A percentile compares a stretch with the other conserved stretches of the same genome.
Evolutionary conservation across 2,797 vertebrate genomes (phyloP).

Genomic region (Fundulus diaphanus): DNA sequence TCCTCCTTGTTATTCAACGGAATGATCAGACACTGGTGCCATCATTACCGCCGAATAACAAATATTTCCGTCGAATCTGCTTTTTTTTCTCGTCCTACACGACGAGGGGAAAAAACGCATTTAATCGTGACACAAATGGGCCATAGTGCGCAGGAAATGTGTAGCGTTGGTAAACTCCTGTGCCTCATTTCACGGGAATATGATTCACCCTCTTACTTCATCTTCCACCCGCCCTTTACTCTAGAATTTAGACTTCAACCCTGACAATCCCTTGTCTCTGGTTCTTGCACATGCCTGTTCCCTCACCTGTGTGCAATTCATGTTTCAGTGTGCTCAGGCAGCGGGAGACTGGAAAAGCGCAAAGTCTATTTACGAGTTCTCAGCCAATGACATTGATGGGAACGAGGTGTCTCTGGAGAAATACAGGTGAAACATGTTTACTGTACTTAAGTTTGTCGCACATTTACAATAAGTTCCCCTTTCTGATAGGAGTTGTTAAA

Average conservation of each 20-base stretch:
- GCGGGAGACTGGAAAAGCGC: conserved; percentile 84
- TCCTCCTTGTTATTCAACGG: background rate
- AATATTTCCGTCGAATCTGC: background rate
- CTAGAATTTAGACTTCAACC: conserved; percentile 13
- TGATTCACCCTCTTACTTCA: background rate
- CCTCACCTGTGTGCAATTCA: rapidly evolving
- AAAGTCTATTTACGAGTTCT: conserved; percentile 90
- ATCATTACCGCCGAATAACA: rapidly evolving
- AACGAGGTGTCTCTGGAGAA: conserved; percentile 87
- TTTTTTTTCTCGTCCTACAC: rapidly evolving
- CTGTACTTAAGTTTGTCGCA: background rate
- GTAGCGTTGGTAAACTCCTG: background rate
- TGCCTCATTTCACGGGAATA: rapidly evolving
- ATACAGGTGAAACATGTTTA: conserved; percentile 83
- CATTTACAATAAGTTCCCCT: too few species aligned
- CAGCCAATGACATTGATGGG: conserved; percentile 91
- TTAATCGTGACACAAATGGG: conserved; percentile 2
- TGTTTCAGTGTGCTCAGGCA: conserved; percentile 85
- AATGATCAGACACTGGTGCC: too few species aligned
- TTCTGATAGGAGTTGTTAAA: background rate
- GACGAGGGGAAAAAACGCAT: too few species aligned
- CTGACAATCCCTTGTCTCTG: background rate
- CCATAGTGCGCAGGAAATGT: background rate
- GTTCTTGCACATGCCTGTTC: background rate
- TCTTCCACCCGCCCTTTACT: background rate